These are phyloP conservation scores for Boloria selene DNA, from an alignment of 2,888 invertebrate genomes.

Conservation along the genomic window DNA sequence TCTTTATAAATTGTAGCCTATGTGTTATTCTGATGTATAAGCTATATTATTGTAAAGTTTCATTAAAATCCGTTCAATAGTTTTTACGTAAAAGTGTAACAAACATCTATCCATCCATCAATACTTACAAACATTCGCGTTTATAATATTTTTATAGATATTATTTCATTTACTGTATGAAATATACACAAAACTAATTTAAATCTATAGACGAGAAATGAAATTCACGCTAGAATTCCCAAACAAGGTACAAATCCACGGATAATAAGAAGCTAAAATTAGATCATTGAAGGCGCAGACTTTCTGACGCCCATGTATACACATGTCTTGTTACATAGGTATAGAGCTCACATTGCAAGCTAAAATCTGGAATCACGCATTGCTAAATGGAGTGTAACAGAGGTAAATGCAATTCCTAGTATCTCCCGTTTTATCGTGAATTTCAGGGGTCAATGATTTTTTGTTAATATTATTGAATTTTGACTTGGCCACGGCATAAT, in stretches of 20 bases:
- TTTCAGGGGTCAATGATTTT: slow-evolving; percentile 17
- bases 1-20: too few species aligned
- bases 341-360: slow-evolving; percentile 7
- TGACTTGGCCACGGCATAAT: too few species aligned
- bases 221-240: not conserved
- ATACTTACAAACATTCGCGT: too few species aligned
- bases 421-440: slow-evolving; percentile 30
- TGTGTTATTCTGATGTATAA: too few species aligned
- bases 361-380: not conserved
- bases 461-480: not conserved
- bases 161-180: too few species aligned
- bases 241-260: slow-evolving; percentile 10
- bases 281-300: slow-evolving; percentile 20
- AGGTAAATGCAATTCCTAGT: slow-evolving; percentile 29
- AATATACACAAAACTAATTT: too few species aligned
- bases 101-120: too few species aligned
- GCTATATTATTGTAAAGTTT: too few species aligned
- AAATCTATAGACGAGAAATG: too few species aligned
- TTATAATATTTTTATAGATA: too few species aligned
- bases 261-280: slow-evolving; percentile 28
- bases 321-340: not conserved
- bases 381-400: slow-evolving; percentile 9
- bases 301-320: not conserved
- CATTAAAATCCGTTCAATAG: too few species aligned
- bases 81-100: too few species aligned